Conservation (phyloP, 1,140 invertebrate genomes). For the Zophobas atratus region DNA sequence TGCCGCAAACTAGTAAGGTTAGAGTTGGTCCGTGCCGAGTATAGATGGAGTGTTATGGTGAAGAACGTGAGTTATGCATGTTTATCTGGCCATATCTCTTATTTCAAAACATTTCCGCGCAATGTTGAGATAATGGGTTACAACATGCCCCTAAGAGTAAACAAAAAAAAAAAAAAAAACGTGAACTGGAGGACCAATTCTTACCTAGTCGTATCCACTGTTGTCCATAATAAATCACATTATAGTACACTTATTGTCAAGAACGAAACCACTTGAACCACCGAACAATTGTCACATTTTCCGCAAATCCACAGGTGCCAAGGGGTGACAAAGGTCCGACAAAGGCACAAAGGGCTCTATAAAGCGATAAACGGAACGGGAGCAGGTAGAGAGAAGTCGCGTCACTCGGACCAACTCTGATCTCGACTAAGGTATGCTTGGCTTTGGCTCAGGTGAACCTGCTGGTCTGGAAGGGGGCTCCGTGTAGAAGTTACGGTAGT, state of each 20-base stretch:
- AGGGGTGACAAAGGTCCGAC: conserved; percentile 6
- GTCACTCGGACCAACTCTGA: conserved; percentile 42
- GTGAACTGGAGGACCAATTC: not conserved
- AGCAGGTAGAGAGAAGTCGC: conserved; percentile 28
- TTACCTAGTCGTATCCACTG: not conserved
- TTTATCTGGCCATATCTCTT: too few species aligned
- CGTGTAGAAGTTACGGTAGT: conserved; percentile 50
- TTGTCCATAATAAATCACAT: conserved; percentile 30
- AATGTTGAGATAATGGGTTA: too few species aligned
- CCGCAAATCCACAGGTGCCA: conserved; percentile 8
- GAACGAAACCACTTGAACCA: conserved; percentile 28
- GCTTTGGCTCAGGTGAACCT: conserved; percentile 32
- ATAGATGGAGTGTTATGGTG: too few species aligned
- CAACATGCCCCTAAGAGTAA: too few species aligned
- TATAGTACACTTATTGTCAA: conserved; percentile 17
- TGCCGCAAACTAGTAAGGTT: not conserved
- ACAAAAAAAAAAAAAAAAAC: too few species aligned
- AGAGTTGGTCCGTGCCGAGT: too few species aligned
- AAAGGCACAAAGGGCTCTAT: conserved; percentile 10
- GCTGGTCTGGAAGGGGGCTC: conserved; percentile 34
- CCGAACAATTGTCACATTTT: conserved; percentile 48
- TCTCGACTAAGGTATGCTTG: conserved; percentile 29
- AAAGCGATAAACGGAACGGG: conserved; percentile 40
- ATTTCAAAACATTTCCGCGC: too few species aligned
- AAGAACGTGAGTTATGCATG: too few species aligned